phyloP scores from a whole-genome alignment of 2,113 vertebrate species.

The Paraplagusia blochii region DNA sequence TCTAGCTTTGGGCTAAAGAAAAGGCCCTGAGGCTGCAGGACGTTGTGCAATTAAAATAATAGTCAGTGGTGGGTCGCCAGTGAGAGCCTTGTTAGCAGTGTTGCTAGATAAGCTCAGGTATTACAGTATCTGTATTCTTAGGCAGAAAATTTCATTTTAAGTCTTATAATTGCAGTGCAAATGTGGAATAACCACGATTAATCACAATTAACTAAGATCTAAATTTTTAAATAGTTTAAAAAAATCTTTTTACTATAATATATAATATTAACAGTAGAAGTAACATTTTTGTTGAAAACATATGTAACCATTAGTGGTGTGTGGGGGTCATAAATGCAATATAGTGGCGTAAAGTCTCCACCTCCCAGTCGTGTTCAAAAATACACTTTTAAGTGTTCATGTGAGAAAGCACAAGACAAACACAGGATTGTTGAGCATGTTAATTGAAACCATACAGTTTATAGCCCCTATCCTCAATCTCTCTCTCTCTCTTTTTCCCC shows the following conservation, averaged over 20 bases:
- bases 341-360: background rate
- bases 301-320: no score
- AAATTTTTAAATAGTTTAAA: no score
- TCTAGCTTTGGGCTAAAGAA: background rate
- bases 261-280: no score
- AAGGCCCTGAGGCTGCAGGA: background rate
- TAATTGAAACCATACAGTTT: conserved; percentile 61
- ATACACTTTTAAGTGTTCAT: conserved; percentile 34
- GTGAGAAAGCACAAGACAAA: conserved; percentile 58
- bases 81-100: background rate
- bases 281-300: no score
- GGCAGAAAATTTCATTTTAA: no score
- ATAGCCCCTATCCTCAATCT: background rate
- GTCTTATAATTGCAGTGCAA: no score
- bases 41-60: no score
- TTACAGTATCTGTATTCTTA: no score
- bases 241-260: no score
- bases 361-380: background rate
- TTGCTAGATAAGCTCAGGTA: background rate
- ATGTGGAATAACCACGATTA: no score
- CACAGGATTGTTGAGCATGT: conserved; percentile 55
- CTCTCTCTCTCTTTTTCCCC: background rate
- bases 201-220: no score
- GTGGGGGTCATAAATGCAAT: background rate
- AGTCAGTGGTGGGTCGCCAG: background rate